Base-by-base conservation (phyloP, 1,140 invertebrate species). In the Drosophila virilis region DNA sequence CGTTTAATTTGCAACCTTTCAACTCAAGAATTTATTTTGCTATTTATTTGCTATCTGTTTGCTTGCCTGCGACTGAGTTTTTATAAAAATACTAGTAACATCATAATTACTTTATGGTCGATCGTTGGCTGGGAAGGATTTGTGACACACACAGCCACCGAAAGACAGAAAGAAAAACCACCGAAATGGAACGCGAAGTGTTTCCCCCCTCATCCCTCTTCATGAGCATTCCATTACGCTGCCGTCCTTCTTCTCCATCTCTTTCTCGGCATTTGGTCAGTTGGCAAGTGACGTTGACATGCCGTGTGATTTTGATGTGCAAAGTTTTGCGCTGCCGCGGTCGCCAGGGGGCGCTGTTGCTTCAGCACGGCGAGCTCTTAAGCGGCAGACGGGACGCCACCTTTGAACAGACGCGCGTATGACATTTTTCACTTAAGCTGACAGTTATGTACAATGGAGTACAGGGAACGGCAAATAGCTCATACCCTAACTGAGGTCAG, bases 341-440 rank as follows among this genome's bases (percentile, higher is more conserved):
- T 60, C 67, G 81, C 55, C 57, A 80, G 43, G 52, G 45, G 70
- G 43, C 61, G 66, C 46, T 48, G 40, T 40, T 35, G 61, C 22
- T 35, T 42, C 22, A 33, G 48, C 54, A 42, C 42, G 22, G 38
- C 22, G 58, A 50, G 57, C 45, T 62, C 59, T 69, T 64, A 52
- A 55, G 59, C 2, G 51, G 52, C 72, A 70, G 67, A 71, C 52
- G 59, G 54, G 40, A 59, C 38, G 55, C 42, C 43, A 55, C 43
- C 71, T 70, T 74, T 35, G 37, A 64, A 46, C 59, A 58, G 73
- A 67, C 65, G 78, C 77, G 70, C 81, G 62, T 88, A 86, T 76
- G 77, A 88, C 79, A 88, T 89, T 88, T 89, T 88, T 88, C 77
- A 89, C 84, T 89, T 83, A 89, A 89, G 84, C 74, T 83, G 84